Evolutionary conservation across 2,113 vertebrate genomes (phyloP).

Genomic region (Tinamus guttatus): DNA sequence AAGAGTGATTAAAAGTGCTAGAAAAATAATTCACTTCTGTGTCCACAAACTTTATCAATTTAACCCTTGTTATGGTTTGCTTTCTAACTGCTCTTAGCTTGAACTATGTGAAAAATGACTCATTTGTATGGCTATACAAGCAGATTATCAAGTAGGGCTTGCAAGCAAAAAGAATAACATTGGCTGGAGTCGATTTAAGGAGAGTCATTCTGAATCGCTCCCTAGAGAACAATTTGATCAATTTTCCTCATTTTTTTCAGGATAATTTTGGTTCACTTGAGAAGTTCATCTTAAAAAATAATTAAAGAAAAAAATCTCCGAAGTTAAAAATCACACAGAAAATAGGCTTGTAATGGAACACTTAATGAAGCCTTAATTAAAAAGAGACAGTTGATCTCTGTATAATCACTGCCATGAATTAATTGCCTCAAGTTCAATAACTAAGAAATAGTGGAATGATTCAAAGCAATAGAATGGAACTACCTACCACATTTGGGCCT

Average conservation of each 20-base stretch:
- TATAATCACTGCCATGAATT: slow-evolving; percentile 16
- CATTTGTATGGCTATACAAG: neutral
- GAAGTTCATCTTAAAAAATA: neutral
- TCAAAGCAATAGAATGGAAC: neutral
- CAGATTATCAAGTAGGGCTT: neutral
- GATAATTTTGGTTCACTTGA: neutral
- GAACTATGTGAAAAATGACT: neutral
- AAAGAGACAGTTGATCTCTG: neutral
- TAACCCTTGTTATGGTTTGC: neutral
- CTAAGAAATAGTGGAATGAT: neutral
- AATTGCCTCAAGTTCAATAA: neutral
- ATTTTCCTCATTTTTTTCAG: neutral
- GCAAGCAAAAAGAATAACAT: neutral
- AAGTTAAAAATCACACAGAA: neutral
- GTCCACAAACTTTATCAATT: neutral
- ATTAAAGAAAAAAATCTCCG: neutral
- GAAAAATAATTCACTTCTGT: neutral
- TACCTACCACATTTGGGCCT: neutral
- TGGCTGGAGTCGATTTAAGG: neutral
- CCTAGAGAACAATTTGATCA: neutral
- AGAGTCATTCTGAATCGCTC: neutral
- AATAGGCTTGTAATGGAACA: neutral
- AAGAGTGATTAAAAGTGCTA: neutral
- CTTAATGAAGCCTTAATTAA: slow-evolving; percentile 12
- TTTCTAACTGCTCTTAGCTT: neutral